Evolutionary conservation across 2,888 invertebrate species (phyloP).

Genomic region (Tiliacea citrago): DNA sequence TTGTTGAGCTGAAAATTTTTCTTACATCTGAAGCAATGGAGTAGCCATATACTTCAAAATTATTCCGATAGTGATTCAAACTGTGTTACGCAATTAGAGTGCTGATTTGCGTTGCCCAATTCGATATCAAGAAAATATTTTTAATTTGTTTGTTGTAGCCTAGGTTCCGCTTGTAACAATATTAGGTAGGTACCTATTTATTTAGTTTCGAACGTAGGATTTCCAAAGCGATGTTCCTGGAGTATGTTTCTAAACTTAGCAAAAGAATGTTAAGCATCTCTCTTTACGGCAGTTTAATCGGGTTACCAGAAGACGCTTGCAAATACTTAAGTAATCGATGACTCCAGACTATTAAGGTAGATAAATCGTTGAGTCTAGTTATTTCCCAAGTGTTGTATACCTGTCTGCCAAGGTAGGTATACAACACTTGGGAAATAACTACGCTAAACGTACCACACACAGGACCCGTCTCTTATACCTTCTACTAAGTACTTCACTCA

Average conservation of each 20-base stretch:
- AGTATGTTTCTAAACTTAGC: conserved; percentile 9
- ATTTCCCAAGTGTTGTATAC: conserved; percentile 10
- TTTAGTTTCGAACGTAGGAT: background rate
- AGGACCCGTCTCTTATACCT: background rate
- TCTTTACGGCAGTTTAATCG: conserved; percentile 14
- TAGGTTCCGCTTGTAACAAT: too few species aligned
- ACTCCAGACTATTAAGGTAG: background rate
- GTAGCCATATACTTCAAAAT: too few species aligned
- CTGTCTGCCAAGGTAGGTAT: background rate
- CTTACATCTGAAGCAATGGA: too few species aligned
- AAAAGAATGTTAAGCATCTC: conserved; percentile 14
- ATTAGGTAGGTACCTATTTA: background rate
- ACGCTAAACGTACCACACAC: background rate
- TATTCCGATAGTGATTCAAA: too few species aligned
- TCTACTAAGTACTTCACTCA: too few species aligned
- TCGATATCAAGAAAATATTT: too few species aligned
- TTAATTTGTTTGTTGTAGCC: too few species aligned
- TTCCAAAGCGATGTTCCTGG: background rate
- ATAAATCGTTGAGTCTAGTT: conserved; percentile 2
- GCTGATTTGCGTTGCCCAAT: too few species aligned
- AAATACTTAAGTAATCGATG: conserved; percentile 29
- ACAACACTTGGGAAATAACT: too few species aligned
- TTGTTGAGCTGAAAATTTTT: too few species aligned
- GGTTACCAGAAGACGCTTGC: conserved; percentile 30
- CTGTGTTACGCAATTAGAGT: too few species aligned